phyloP scores from a whole-genome alignment of 2,113 vertebrate species.

The Arothron firmamentum region DNA sequence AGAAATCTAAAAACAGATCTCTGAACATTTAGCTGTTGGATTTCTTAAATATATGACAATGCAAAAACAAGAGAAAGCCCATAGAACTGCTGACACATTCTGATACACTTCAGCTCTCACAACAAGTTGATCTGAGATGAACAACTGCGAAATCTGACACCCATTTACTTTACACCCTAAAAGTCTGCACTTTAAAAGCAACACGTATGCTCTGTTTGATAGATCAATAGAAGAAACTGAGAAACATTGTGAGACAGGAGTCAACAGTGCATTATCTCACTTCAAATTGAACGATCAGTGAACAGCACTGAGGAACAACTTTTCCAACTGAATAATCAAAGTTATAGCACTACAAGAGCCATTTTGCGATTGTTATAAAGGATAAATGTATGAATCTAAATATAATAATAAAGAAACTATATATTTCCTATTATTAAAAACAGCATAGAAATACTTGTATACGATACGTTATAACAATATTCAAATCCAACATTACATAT shows the following conservation, averaged over 20 bases:
- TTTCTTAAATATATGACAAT: no score
- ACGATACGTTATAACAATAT: slow-evolving; percentile 6
- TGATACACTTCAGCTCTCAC: background rate
- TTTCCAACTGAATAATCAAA: no score
- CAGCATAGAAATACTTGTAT: background rate
- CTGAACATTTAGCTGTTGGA: no score
- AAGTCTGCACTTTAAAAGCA: slow-evolving; percentile 2
- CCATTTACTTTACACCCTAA: slow-evolving; percentile 16
- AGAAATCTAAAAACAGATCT: no score
- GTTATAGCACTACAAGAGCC: no score
- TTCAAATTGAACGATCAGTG: slow-evolving; percentile 32
- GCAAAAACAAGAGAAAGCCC: background rate
- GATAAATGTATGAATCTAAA: background rate
- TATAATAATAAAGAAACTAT: no score
- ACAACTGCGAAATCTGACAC: slow-evolving; percentile 6
- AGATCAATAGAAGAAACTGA: slow-evolving; percentile 41
- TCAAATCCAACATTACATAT: slow-evolving; percentile 7
- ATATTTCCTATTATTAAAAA: background rate
- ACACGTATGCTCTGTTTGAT: slow-evolving; percentile 18
- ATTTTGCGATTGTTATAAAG: background rate
- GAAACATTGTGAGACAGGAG: slow-evolving; percentile 29
- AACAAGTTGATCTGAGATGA: slow-evolving; percentile 28
- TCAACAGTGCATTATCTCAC: slow-evolving; percentile 19
- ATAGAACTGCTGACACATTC: background rate
- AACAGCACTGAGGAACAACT: slow-evolving; percentile 24